Base-by-base conservation (phyloP, 2,888 invertebrate species). In the Mesorhabditis spiculigera region DNA sequence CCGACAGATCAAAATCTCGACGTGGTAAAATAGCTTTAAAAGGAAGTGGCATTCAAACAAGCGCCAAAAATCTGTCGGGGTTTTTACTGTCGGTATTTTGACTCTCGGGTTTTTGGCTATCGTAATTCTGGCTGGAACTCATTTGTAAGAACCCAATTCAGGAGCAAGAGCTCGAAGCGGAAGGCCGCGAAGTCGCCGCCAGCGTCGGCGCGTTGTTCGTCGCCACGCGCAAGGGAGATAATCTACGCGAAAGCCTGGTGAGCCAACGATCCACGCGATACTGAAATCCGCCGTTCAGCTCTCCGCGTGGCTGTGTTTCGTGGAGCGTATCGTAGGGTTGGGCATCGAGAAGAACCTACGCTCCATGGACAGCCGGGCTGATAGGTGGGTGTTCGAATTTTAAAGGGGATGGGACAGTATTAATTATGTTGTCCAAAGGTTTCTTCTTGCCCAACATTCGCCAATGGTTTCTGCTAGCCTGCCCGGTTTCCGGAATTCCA, bases 191-290 rank as follows among this genome's bases (percentile, higher is more conserved):
- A 67, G 63, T 78, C 66, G 78, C 78, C 16, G 71, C 69, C 42
- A 71, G 73, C 43, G 68, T 80, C 45, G 78, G 78, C 4, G 81
- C 80, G 13, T 16, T 64, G 8, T 78, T 78, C 66, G 68, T 69
- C 28, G 65, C 75, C n/a, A 65, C 66, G 44, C 42, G 44, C 3
- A 6, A 10, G 13, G 43, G 42, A 2, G 6, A 43, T 13, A 42
- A 8, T 43, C 41, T 8, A 65, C 42, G 13, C 44, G 13, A 43
- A 13, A 43, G 10, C 2, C 43, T 41, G 66, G 13, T 41, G 66
- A 65, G 8, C 16, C 44, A 16, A 8, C 43, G n/a, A 43, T 13
- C 44, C 16, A 2, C 58, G 8, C 28, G 2, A 2, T 50, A 50
- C 0, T 50, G 2, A 10, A 13, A 13, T n/a, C n/a, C n/a, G 0